A percentile compares a stretch with the other conserved stretches of the same genome.
Conservation (phyloP, 2,888 invertebrate genomes). For the Caenorhabditis panamensis region DNA sequence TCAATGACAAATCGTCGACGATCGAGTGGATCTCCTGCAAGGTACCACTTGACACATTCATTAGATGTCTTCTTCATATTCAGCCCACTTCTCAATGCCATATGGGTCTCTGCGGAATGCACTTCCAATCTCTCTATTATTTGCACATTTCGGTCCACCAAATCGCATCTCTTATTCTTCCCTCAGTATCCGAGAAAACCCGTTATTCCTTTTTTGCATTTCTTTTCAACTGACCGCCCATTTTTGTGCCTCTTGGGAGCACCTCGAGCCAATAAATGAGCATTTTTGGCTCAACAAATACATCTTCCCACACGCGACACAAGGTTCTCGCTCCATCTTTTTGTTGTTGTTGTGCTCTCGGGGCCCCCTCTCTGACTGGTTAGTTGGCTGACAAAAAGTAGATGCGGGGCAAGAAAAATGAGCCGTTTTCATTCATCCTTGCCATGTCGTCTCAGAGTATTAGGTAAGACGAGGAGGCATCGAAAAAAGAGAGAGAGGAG, state of each 20-base stretch:
- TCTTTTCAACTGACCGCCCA: constrained; percentile 47
- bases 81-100: constrained; percentile 40
- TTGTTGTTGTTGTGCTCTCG: constrained; percentile 38
- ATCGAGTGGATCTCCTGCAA: constrained; percentile 74
- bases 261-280: constrained; percentile 53
- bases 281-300: constrained; percentile 55
- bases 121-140: constrained; percentile 23
- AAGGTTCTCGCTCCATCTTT: constrained; percentile 54
- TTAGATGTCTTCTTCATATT: constrained; percentile 23
- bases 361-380: not conserved
- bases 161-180: not conserved
- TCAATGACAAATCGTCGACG: constrained; percentile 72
- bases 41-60: constrained; percentile 47
- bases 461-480: constrained; percentile 38
- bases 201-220: constrained; percentile 14
- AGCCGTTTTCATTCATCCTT: constrained; percentile 10
- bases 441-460: constrained; percentile 27
- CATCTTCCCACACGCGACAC: constrained; percentile 29
- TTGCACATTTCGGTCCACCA: constrained; percentile 4
- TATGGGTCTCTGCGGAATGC: constrained; percentile 30
- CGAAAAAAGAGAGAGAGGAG: constrained; percentile 16
- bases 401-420: constrained; percentile 38
- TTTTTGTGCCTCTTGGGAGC: constrained; percentile 37
- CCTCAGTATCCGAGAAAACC: constrained; percentile 1
- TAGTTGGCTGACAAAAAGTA: constrained; percentile 10